Evolutionary conservation across 1,140 invertebrate species (phyloP), one percentile per base, ranked within the genome.

Genomic region (Solenopsis invicta): DNA sequence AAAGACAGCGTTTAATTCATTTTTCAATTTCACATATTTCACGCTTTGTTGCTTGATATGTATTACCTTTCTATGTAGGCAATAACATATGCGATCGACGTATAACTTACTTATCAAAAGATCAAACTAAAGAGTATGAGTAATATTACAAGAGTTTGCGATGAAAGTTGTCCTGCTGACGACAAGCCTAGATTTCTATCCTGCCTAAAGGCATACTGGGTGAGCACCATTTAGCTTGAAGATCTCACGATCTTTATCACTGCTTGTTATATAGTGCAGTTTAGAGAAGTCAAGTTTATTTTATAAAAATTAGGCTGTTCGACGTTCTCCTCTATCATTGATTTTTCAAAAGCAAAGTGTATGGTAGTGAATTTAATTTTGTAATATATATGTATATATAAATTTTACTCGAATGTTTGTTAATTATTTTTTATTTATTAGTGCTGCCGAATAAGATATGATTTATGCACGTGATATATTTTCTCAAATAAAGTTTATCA

Each of bases 181-280:
- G 64, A 86, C 64, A 81, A 67, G 74, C 56, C 62, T 77, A 89
- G 87, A 61, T 89, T 89, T 89, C 86, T 88, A 50, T 87, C 84
- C 88, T 82, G 84, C 67, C 80, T 89, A 80, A 89, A 88, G 45
- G 61, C 54, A 62, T 89, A 89, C 50, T 89, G 84, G 87, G 69
- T 86, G 87, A 89, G 82, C 88, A 89, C 64, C 45, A 69, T 62
- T 89, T 87, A 87, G 86, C 62, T 62, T 86, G 50, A 50, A 78
- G 21, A 67, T 67, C 86, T 69, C 67, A 66, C 45, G 37, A 59
- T 84, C 37, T 67, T 82, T 45, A 0, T 54, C 9, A 48, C 8
- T 52, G 61, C 50, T 84, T 84, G 59, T 54, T 80, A 86, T 10
- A 69, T 86, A 87, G 72, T 21, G n/a, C 16, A 85, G n/a, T 84